Conservation (phyloP, 2,888 invertebrate genomes). For the Hermodice carunculata region DNA sequence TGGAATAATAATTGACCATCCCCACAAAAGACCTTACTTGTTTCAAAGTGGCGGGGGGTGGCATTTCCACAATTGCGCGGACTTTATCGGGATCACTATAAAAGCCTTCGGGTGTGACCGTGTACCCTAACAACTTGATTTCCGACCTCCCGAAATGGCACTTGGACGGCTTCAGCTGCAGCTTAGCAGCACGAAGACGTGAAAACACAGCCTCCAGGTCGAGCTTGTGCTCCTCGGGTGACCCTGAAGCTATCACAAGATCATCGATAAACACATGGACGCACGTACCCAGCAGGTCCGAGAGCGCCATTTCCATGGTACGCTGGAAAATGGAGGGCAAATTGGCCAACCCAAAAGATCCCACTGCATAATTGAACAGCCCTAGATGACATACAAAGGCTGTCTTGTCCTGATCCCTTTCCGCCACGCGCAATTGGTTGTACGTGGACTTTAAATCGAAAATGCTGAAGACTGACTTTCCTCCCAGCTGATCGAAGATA, state of each 20-base stretch:
- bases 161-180: constrained; percentile 34
- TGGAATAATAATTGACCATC: too few relatives aligned
- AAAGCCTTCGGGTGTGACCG: constrained; percentile 19
- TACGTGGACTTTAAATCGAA: constrained; percentile 29
- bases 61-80: constrained; percentile 11
- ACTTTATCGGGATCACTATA: constrained; percentile 28
- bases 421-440: constrained; percentile 23
- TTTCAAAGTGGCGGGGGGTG: constrained; percentile 8
- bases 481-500: constrained; percentile 34
- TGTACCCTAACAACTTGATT: constrained; percentile 27
- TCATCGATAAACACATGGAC: constrained; percentile 32
- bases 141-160: constrained; percentile 22
- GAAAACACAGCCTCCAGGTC: too few relatives aligned
- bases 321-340: constrained; percentile 27
- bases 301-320: constrained; percentile 21
- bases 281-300: constrained; percentile 2
- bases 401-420: constrained; percentile 24
- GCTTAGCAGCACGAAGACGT: too few relatives aligned
- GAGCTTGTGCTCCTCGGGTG: too few relatives aligned
- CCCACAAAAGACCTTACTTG: too few relatives aligned
- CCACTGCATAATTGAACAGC: constrained; percentile 19
- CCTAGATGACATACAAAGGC: constrained; percentile 23
- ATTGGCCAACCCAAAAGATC: constrained; percentile 35
- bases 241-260: constrained; percentile 27
- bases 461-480: constrained; percentile 16